A percentile compares a stretch with the other conserved stretches of the same genome.
Conservation (phyloP, 1,140 invertebrate genomes). For the Drosophila kohkoa region DNA sequence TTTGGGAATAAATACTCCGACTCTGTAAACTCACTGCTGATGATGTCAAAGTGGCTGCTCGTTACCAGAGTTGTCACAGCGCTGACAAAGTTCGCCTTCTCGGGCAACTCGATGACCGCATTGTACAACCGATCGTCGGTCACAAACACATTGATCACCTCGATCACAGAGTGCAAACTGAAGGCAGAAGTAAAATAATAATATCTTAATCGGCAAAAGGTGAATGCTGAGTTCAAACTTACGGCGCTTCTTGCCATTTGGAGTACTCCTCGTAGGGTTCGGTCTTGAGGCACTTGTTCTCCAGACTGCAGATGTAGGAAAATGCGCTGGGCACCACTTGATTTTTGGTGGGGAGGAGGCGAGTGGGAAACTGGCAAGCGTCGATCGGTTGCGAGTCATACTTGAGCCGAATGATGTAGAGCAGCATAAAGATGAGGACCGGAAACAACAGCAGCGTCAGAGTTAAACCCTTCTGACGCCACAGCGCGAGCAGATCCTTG, state of each 20-base stretch:
- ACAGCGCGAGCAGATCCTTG: conserved; percentile 79
- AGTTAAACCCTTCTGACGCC: conserved; percentile 77
- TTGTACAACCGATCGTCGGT: conserved; percentile 85
- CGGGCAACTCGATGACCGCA: conserved; percentile 86
- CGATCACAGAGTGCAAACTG: conserved; percentile 85
- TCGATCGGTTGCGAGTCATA: conserved; percentile 67
- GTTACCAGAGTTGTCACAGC: conserved; percentile 87
- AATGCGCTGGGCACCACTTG: conserved; percentile 88
- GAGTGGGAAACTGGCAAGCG: conserved; percentile 87
- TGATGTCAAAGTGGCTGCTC: conserved; percentile 86
- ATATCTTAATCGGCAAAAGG: neutral
- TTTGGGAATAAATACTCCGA: neutral
- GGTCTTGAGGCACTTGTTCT: conserved; percentile 87
- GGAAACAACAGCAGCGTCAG: conserved; percentile 71
- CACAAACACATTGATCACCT: conserved; percentile 85
- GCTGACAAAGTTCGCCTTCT: conserved; percentile 87
- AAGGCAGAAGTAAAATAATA: neutral
- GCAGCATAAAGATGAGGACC: conserved; percentile 71
- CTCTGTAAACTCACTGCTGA: conserved; percentile 81
- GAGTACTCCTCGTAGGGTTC: conserved; percentile 87
- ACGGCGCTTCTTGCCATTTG: conserved; percentile 87
- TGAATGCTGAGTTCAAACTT: conserved; percentile 63
- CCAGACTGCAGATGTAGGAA: conserved; percentile 88
- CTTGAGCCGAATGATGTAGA: conserved; percentile 78
- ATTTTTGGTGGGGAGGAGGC: conserved; percentile 87